Evolutionary conservation across 1,140 invertebrate species (phyloP).

Genomic region (Euglossa dilemma): DNA sequence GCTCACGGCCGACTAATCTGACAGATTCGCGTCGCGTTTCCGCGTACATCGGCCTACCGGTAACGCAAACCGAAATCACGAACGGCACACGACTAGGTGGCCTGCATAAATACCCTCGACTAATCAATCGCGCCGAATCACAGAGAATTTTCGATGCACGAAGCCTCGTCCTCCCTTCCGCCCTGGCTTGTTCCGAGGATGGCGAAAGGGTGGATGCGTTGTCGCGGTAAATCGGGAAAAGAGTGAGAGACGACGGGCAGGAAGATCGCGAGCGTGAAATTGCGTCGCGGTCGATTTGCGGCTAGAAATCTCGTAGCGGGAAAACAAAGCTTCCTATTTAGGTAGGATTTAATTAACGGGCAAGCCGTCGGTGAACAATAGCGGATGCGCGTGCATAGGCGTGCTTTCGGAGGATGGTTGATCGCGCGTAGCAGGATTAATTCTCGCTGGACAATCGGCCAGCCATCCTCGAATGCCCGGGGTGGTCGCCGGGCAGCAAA

Average conservation of each 20-base stretch:
- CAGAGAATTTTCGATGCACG: conserved; percentile 77
- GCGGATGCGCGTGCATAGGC: conserved; percentile 43
- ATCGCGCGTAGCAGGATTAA: conserved; percentile 54
- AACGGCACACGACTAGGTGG: conserved; percentile 71
- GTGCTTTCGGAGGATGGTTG: conserved; percentile 36
- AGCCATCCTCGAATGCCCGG: conserved; percentile 36
- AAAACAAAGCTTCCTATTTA: conserved; percentile 61
- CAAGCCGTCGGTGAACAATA: conserved; percentile 47
- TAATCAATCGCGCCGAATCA: conserved; percentile 78
- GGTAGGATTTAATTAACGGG: conserved; percentile 64
- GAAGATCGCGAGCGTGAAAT: neutral
- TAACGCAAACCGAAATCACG: conserved; percentile 67
- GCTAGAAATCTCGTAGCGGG: conserved; percentile 34
- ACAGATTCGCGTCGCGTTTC: conserved; percentile 66
- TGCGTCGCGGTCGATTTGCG: conserved; percentile 13
- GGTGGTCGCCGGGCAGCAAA: conserved; percentile 22
- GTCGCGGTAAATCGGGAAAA: conserved; percentile 69
- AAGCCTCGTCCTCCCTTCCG: conserved; percentile 30
- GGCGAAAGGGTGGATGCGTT: conserved; percentile 55
- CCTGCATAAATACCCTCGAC: conserved; percentile 75
- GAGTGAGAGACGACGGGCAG: too few species aligned
- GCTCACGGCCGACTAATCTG: conserved; percentile 48
- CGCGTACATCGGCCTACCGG: conserved; percentile 65
- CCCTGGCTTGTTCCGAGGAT: conserved; percentile 27
- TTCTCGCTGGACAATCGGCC: conserved; percentile 50